These are phyloP conservation scores for Limnephilus rhombicus DNA, from an alignment of 2,888 invertebrate genomes.

Conservation along the genomic window DNA sequence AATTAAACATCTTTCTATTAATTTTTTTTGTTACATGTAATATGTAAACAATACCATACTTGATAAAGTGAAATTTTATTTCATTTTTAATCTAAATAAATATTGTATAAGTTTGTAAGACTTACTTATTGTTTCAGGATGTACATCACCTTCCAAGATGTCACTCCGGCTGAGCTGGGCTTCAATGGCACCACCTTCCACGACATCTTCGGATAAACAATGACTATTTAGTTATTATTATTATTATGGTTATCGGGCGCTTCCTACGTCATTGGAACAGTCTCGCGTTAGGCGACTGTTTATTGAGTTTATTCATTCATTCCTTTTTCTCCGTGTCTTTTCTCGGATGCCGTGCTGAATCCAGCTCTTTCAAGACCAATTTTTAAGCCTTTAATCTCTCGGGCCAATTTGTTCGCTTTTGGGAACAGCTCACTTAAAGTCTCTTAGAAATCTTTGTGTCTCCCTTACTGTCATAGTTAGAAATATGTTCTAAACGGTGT, in stretches of 20 bases:
- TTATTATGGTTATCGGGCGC: background rate
- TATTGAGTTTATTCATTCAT: background rate
- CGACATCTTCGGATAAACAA: constrained; percentile 75
- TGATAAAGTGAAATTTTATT: no score
- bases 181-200: constrained; percentile 84
- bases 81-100: no score
- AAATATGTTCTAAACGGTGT: no score
- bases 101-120: background rate
- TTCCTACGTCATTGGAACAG: background rate
- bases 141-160: constrained; percentile 82
- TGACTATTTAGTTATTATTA: background rate
- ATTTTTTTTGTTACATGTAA: no score
- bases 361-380: background rate
- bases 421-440: no score
- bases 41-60: no score
- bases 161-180: constrained; percentile 79
- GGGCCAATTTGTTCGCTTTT: no score
- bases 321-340: background rate
- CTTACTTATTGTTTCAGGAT: constrained; percentile 75
- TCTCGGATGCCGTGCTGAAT: background rate
- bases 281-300: background rate
- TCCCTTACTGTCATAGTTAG: no score
- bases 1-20: no score
- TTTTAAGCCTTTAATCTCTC: background rate
- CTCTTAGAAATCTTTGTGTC: no score